Evolutionary conservation across 2,113 vertebrate species (phyloP), one percentile per base, ranked within the genome.

Genomic region (Aptenodytes forsteri): DNA sequence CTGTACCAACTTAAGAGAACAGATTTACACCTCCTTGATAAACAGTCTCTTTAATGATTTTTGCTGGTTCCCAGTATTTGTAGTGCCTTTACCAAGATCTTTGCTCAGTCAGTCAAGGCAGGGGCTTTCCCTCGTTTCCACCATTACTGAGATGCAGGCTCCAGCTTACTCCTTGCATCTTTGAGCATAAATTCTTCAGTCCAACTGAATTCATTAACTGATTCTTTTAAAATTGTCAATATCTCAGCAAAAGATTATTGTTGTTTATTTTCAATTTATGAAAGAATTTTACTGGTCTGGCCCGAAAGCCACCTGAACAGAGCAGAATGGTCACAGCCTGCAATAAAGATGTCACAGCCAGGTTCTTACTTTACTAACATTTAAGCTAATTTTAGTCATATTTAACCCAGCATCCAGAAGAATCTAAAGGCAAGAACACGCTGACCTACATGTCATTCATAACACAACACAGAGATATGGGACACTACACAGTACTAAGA

Each of bases 81-180:
- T 3, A 75, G 23, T 4, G 5, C 42, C 38, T 54, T 71, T 61
- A 92, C 46, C 50, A 90, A 86, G 42, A 54, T 4, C 40, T 56
- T n/a, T 77, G 21, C 17, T 49, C 54, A 52, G 44, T 19, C 32
- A 62, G 46, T 9, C 34, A 83, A 85, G 44, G 27, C 26, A 46
- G 36, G 40, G 30, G 17, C 54, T 56, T 70, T 49, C 34, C 21
- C 47, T 14, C 5, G 6, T 54, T 90, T 62, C n/a, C 54, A 55
- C 1, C 13, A 46, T 2, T 10, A 71, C 12, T 3, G 0, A 1
- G 4, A 56, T 26, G 29, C 22, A 78, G 30, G 26, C 4, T 84
- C 18, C 49, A 40, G 4, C 11, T 30, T 47, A 62, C 7, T 47
- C 19, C 40, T 54, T 69, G 6, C 16, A 88, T 20, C 38, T 77